Base-by-base conservation (phyloP, 2,113 vertebrate genomes). In the Zosterops borbonicus region DNA sequence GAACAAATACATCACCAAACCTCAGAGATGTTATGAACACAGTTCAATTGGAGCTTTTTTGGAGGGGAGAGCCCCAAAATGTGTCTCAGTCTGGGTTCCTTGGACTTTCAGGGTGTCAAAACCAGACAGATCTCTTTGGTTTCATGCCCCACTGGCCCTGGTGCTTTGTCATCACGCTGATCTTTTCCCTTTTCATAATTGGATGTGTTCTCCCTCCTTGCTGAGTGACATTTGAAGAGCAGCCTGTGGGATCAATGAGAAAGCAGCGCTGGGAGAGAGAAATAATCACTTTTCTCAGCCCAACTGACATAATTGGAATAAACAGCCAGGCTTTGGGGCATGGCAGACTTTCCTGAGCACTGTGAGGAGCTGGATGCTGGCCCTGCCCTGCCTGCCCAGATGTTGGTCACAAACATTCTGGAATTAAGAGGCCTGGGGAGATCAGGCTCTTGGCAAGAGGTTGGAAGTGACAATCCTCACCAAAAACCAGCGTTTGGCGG, bases 171-270 rank as follows among this genome's bases (percentile, higher is more conserved):
- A 97, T 71, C 74, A 42, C 2, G 0, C 87, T 94, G 87, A 60
- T 94, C 92, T 94, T 93, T 96, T 81, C 67, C 50, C 74, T 55
- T 49, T 22, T 33, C 44, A 33, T 95, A 95, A 95, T 92, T 92
- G 92, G 89, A 95, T 82, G 89, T 92, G 80, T 20, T 49, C 89
- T 91, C 83, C 74, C 62, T 92, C 77, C 94, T 91, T 35, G 9
- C 87, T 82, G 87, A 58, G 87, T 95, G 95, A 79, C 94, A 96
- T 96, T 97, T 96, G 92, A 91, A 89, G 80, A 95, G 76, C 14
- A 0, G 92, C 83, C 92, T 44, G 94, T 92, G 92, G 76, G 92
- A 97, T 96, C 94, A 95, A 95, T 97, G 96, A 78, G 75, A 50
- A 76, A 94, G 39, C 79, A 39, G 68, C 64, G 47, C 39, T 67